Evolutionary conservation across 1,140 invertebrate genomes (phyloP), one percentile per base, ranked within the genome.

Genomic region (Drosophila pruinosa): DNA sequence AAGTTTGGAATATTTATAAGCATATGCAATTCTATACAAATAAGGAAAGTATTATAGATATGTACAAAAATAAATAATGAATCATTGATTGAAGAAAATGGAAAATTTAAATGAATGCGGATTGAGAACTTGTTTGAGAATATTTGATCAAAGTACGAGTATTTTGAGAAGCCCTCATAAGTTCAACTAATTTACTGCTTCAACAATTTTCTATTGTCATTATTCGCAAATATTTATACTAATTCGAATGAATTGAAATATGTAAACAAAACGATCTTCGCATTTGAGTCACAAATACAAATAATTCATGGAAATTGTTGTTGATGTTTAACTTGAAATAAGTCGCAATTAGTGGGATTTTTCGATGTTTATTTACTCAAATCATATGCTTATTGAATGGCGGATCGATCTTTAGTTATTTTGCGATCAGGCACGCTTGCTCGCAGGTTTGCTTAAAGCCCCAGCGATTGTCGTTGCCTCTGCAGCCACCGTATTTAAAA

Each of bases 401-500:
- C 64, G 2, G n/a, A 39, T 65, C 47, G 8, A 45, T 19, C 10
- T 15, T 17, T 8, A 12, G 10, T 77, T 31, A 72, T 48, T 73
- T 78, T 48, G 41, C 79, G 8, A 78, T 54, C 2, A 81, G 36
- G n/a, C 96, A 97, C 53, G 93, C 92, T 58, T 93, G 91, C 72
- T 93, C 81, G 79, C 96, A 97, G 19, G 95, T 95, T 41, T 94
- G 90, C 73, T 94, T 92, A 5, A 93, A 93, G 5, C 91, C 80
- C 89, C 96, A 97, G 78, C 96, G 96, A 88, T 97, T 97, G 24
- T 92, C 92, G 89, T 97, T 97, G 5, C 96, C 96, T 12, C 93
- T 94, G 77, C 96, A 97, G 8, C 96, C 96, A 1, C 95, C 95
- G 82, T 95, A 98, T 45, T 95, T 94, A 82, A 98, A 98, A 56